Conservation (phyloP, 2,113 vertebrate genomes). For the Montifringilla adamsi region DNA sequence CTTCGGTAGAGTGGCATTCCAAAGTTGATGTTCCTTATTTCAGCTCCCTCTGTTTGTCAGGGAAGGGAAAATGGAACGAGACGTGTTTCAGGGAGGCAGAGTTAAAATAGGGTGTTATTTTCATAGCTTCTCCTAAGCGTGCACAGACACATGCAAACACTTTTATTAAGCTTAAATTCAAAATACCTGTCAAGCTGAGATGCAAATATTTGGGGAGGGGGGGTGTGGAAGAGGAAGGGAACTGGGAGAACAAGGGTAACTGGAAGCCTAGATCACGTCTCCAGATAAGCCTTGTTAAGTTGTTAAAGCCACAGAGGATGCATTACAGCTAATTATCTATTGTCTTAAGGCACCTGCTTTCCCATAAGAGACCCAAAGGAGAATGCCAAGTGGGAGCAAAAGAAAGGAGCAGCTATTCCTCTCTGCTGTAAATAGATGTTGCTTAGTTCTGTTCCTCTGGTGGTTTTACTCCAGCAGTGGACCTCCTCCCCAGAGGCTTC, state of each 20-base stretch:
- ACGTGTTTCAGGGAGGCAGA: not conserved
- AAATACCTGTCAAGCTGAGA: not conserved
- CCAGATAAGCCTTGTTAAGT: conserved; percentile 11
- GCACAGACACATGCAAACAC: not conserved
- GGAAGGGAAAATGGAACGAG: not conserved
- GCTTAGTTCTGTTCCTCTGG: not conserved
- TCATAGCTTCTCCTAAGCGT: not conserved
- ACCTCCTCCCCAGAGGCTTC: not conserved
- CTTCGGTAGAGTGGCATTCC: not conserved
- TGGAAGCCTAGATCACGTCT: conserved; percentile 15
- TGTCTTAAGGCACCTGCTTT: conserved; percentile 5
- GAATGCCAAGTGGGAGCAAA: not conserved
- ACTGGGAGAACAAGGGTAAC: conserved; percentile 52
- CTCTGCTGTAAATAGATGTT: not conserved
- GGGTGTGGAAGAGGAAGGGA: not conserved
- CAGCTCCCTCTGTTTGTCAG: not conserved
- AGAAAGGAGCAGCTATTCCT: not conserved
- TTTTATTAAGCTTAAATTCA: not conserved
- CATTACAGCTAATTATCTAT: not conserved
- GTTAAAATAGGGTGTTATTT: not conserved
- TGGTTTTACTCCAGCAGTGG: not conserved
- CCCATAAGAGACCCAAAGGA: not conserved
- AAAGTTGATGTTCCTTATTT: not conserved
- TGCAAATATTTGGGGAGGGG: not conserved
- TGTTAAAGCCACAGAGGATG: not conserved